These are phyloP conservation scores for Oscheius sp. DNA, from an alignment of 1,140 invertebrate genomes.

Conservation along the genomic window DNA sequence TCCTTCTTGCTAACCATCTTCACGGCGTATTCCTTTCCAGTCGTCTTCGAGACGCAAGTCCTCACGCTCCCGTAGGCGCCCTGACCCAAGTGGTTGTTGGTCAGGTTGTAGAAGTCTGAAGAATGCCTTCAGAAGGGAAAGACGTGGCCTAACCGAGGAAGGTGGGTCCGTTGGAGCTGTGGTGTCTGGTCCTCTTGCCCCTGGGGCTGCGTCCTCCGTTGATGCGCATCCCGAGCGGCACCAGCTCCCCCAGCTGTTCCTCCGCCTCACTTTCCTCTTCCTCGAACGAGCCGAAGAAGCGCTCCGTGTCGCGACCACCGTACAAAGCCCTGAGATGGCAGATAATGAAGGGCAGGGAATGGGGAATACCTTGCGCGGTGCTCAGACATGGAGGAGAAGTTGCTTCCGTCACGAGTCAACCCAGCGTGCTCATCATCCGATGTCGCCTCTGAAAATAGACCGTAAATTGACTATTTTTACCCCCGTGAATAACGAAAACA, in stretches of 20 bases:
- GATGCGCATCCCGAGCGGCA: slow-evolving; percentile 20
- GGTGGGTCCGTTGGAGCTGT: not conserved
- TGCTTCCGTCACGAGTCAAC: not conserved
- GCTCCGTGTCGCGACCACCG: slow-evolving; percentile 23
- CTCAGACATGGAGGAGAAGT: not conserved
- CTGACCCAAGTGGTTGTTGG: slow-evolving; percentile 88
- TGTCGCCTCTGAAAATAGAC: not conserved
- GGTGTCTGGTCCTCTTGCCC: slow-evolving; percentile 1
- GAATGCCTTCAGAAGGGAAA: no score
- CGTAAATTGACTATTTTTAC: no score
- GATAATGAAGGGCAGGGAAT: no score
- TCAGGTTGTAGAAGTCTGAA: slow-evolving; percentile 88
- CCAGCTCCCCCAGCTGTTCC: slow-evolving; percentile 13
- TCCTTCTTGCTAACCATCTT: slow-evolving; percentile 93
- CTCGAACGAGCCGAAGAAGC: slow-evolving; percentile 21
- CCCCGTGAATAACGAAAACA: no score
- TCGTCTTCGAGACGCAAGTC: slow-evolving; percentile 84
- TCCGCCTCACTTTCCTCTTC: slow-evolving; percentile 16
- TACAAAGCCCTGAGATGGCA: slow-evolving; percentile 1
- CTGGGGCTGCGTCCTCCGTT: slow-evolving; percentile 25
- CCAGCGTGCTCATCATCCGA: not conserved
- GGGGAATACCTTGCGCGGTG: not conserved
- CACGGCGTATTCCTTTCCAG: slow-evolving; percentile 88
- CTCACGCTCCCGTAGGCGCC: slow-evolving; percentile 93
- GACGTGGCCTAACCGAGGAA: no score